Evolutionary conservation across 2,797 vertebrate species (phyloP), one percentile per base, ranked within the genome.

Genomic region (Discoglossus pictus): DNA sequence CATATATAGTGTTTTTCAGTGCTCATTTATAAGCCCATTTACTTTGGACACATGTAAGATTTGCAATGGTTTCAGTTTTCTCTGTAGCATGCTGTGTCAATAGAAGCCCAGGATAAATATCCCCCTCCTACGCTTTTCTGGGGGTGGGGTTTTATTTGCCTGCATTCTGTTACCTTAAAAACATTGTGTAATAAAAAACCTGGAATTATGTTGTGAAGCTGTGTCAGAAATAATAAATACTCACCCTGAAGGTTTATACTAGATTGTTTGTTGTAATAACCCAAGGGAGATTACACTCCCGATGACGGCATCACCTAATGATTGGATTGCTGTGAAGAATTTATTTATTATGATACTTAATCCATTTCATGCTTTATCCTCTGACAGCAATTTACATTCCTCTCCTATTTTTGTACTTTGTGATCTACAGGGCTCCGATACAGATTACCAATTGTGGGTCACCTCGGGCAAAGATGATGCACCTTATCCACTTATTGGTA

Each of bases 401-500:
- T 51, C 40, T 21, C 20, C 20, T 11, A 6, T 47, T 64, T 10
- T 11, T 48, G 3, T 66, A 68, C 9, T 77, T 75, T 76, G 78
- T 60, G 1, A 78, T 76, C 81, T 65, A 7, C 75, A 98, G 96
- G 93, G 92, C 39, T 90, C 88, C 74, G 87, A 93, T 48, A 93
- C 90, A 83, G 95, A 96, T 80, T 93, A 95, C 80, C 88, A 94
- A 47, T 75, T 98, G 46, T 98, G 96, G 96, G 94, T 97, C 80
- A 96, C 86, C 87, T 97, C 95, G 79, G 91, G 92, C 74, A 97
- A 92, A 79, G 94, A 97, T 44, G 94, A 93, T 40, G 88, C 93
- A 65, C 95, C 94, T 0, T 98, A 98, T 62, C 94, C 94, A 78
- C 93, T 98, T 52, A 98, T 98, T 65, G 96, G 96, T 98, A 84